Evolutionary conservation across 2,888 invertebrate genomes (phyloP).

Genomic region (Hymenopus coronatus): DNA sequence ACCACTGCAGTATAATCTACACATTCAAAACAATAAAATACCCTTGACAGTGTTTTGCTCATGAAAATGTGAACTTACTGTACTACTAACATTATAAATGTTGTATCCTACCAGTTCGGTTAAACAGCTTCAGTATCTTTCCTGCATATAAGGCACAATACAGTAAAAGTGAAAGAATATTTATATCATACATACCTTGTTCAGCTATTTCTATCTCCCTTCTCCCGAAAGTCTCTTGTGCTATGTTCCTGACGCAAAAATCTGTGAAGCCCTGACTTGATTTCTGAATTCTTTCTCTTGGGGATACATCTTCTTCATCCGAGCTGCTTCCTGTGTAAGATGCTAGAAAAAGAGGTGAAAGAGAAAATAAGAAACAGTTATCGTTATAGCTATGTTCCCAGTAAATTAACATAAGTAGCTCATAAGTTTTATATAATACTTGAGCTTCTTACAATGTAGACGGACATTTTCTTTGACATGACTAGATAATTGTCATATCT

Average conservation of each 20-base stretch:
- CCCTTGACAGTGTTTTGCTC: too few species aligned
- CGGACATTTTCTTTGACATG: too few species aligned
- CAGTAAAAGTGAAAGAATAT: neutral
- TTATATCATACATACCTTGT: slow-evolving; percentile 59
- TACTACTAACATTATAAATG: too few species aligned
- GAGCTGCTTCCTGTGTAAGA: slow-evolving; percentile 80
- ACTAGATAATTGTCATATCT: too few species aligned
- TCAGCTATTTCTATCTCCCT: slow-evolving; percentile 98
- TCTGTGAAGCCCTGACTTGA: slow-evolving; percentile 81
- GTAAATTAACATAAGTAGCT: too few species aligned
- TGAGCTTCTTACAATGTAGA: too few species aligned
- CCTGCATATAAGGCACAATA: neutral
- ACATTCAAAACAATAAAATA: too few species aligned
- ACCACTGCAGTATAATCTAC: too few species aligned
- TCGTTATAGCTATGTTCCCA: too few species aligned
- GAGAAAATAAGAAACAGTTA: neutral
- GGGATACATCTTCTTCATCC: slow-evolving; percentile 90
- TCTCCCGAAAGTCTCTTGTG: slow-evolving; percentile 89
- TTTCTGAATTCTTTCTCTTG: slow-evolving; percentile 88
- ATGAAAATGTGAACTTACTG: too few species aligned
- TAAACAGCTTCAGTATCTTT: neutral
- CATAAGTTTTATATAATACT: too few species aligned
- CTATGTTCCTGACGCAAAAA: slow-evolving; percentile 92
- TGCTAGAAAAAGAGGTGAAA: slow-evolving; percentile 44
- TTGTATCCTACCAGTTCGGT: too few species aligned